phyloP scores from a whole-genome alignment of 2,797 vertebrate species.

The Masticophis lateralis region DNA sequence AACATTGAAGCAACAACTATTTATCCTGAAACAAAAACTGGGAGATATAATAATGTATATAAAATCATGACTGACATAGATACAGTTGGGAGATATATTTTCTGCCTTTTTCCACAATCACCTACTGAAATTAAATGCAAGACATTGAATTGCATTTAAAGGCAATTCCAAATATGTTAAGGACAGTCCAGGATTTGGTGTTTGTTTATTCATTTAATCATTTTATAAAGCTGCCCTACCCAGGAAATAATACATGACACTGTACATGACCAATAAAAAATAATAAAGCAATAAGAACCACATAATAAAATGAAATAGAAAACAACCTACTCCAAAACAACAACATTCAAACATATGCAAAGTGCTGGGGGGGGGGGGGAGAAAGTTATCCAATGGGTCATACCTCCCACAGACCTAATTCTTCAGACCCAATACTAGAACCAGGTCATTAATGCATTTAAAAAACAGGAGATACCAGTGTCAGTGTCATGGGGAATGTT shows the following conservation, averaged over 20 bases:
- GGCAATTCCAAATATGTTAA: accelerated
- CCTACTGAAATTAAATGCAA: neutral
- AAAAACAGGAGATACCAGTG: neutral
- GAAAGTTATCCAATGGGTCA: neutral
- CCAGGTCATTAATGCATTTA: neutral
- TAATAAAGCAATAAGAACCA: neutral
- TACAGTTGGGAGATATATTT: neutral
- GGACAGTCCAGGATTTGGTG: neutral
- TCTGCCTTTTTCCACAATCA: neutral
- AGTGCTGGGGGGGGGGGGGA: neutral
- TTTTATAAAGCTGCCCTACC: neutral
- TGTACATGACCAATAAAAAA: neutral
- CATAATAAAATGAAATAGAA: neutral
- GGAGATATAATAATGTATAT: neutral
- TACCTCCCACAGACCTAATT: neutral
- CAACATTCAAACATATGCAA: neutral
- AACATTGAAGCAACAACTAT: neutral
- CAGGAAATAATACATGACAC: neutral
- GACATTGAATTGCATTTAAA: neutral
- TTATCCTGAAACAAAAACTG: neutral
- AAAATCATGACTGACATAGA: neutral
- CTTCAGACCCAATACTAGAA: neutral
- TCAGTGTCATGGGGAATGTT: neutral
- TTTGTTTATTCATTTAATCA: neutral
- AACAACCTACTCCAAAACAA: neutral